Conservation (phyloP, 2,797 vertebrate species). For the Rhinatrema bivittatum region DNA sequence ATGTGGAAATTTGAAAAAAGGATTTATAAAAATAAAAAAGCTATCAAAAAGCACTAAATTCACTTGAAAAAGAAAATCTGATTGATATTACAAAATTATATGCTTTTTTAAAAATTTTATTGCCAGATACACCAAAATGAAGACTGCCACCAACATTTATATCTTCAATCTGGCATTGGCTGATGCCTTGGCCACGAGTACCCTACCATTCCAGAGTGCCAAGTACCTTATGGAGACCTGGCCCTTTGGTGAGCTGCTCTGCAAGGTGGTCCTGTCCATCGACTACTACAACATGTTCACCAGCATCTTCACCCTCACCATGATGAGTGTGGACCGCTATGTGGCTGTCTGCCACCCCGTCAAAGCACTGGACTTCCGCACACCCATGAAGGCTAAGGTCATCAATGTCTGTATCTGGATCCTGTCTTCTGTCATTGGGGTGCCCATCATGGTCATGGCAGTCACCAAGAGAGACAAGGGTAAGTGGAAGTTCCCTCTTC, state of each 20-base stretch:
- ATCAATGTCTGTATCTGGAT: constrained; percentile 96
- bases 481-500: constrained; percentile 40
- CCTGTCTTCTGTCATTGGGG: constrained; percentile 80
- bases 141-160: constrained; percentile 96
- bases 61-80: too few species aligned
- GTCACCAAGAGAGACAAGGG: constrained; percentile 74
- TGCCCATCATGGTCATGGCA: constrained; percentile 90
- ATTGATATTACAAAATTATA: too few species aligned
- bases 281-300: constrained; percentile 99
- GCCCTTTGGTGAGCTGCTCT: constrained; percentile 86
- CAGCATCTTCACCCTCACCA: constrained; percentile 95
- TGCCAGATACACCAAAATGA: constrained; percentile 92
- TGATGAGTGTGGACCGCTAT: constrained; percentile 97
- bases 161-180: constrained; percentile 95
- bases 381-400: constrained; percentile 84
- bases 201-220: constrained; percentile 90
- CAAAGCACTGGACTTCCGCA: constrained; percentile 87
- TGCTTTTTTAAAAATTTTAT: too few species aligned
- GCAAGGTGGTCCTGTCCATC: constrained; percentile 84
- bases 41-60: too few species aligned
- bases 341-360: constrained; percentile 90
- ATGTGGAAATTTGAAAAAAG: too few species aligned
- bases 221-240: constrained; percentile 92
- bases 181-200: constrained; percentile 86
- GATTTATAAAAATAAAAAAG: too few species aligned